A percentile compares a stretch with the other conserved stretches of the same genome.
These are phyloP conservation scores for Ageneiosus marmoratus DNA, from an alignment of 2,113 vertebrate species.

Conservation along the genomic window DNA sequence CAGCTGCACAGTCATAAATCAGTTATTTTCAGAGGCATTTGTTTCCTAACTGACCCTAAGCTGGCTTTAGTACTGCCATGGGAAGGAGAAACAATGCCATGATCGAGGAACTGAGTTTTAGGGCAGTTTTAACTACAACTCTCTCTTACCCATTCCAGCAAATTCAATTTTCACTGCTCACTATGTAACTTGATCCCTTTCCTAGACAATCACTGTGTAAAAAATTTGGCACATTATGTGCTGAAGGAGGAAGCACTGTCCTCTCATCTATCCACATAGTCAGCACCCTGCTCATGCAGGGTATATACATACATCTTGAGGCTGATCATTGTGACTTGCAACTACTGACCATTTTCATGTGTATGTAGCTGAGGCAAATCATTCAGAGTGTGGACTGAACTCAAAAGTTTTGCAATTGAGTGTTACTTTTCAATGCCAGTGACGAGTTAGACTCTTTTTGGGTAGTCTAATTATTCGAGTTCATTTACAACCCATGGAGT, in stretches of 20 bases:
- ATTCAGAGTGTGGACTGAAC: no score
- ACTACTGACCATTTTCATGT: no score
- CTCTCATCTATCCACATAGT: no score
- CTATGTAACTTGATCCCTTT: neutral
- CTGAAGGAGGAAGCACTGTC: neutral
- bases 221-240: neutral
- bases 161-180: neutral
- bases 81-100: neutral
- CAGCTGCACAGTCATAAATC: slow-evolving; percentile 37
- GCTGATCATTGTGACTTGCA: neutral
- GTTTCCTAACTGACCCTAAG: neutral
- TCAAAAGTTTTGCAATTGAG: no score
- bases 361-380: no score
- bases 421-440: no score
- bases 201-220: neutral
- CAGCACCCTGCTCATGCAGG: neutral
- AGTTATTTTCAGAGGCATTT: slow-evolving; percentile 7
- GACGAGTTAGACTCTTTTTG: no score
- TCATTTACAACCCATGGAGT: no score
- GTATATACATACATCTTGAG: neutral
- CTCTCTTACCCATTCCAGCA: neutral
- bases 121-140: neutral
- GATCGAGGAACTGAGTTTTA: neutral
- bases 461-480: no score
- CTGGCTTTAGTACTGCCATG: neutral